Evolutionary conservation across 2,888 invertebrate genomes (phyloP).

Genomic region (Acanthopleura granulata): DNA sequence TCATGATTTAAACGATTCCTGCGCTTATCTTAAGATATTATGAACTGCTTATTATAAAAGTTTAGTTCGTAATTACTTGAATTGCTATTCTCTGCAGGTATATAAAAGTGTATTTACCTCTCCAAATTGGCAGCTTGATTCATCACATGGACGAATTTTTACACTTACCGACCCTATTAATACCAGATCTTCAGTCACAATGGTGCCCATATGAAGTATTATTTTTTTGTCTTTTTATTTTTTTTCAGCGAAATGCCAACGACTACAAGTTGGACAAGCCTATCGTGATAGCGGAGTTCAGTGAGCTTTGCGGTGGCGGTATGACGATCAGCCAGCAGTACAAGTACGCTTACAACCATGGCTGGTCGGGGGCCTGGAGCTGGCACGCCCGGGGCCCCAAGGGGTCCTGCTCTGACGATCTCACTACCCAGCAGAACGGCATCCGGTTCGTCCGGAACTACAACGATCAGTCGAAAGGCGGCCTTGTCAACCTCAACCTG

Average conservation of each 20-base stretch:
- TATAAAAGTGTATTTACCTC: no score
- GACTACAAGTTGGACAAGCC: constrained; percentile 25
- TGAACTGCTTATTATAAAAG: no score
- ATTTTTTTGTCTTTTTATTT: neutral
- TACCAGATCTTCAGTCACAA: neutral
- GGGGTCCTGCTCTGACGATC: neutral
- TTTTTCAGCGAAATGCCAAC: constrained; percentile 14
- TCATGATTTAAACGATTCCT: no score
- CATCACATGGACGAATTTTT: no score
- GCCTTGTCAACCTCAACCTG: neutral
- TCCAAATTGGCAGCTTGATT: no score
- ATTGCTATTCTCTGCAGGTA: no score
- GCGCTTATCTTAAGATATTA: no score
- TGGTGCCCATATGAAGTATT: no score
- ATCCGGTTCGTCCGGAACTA: neutral
- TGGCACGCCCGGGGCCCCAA: constrained; percentile 28
- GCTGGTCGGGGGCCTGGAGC: constrained; percentile 29
- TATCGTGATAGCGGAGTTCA: constrained; percentile 28
- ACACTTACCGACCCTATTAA: neutral
- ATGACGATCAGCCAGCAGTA: constrained; percentile 23
- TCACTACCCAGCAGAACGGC: neutral
- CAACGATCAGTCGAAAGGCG: constrained; percentile 13
- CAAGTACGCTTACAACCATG: constrained; percentile 25
- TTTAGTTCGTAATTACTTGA: no score
- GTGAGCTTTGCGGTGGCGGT: constrained; percentile 27